Conservation (phyloP, 1,140 invertebrate genomes). For the Conus betulinus region DNA sequence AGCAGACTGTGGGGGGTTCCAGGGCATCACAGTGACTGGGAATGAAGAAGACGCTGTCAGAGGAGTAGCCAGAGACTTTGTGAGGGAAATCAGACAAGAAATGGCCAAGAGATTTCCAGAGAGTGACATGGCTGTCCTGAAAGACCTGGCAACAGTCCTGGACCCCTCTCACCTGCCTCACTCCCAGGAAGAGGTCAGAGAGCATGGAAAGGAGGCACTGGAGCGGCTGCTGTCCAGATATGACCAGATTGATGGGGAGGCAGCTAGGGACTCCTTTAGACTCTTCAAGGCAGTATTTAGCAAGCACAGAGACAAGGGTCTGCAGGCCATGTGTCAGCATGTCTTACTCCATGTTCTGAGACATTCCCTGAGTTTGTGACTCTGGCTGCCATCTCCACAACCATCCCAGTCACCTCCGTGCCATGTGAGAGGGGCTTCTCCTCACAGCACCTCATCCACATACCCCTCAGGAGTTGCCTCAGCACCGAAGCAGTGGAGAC, state of each 20-base stretch:
- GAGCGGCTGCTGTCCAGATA: background rate
- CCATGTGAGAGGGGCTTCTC: constrained; percentile 49
- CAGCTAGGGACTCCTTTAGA: background rate
- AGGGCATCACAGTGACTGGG: background rate
- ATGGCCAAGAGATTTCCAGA: background rate
- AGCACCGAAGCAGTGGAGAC: constrained; percentile 7
- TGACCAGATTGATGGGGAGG: background rate
- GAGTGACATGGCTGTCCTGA: background rate
- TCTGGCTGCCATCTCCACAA: constrained; percentile 29
- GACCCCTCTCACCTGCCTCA: background rate
- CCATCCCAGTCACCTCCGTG: constrained; percentile 44
- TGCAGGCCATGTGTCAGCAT: background rate
- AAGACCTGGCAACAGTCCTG: background rate
- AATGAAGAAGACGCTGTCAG: background rate
- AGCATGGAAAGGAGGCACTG: background rate
- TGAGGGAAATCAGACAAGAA: background rate
- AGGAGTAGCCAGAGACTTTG: background rate
- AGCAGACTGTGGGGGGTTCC: no score
- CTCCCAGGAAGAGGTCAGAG: background rate
- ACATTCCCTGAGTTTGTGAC: constrained; percentile 29
- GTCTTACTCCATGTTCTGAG: background rate
- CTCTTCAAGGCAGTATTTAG: background rate
- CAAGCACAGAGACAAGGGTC: background rate
- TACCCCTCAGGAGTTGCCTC: background rate
- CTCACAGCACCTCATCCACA: constrained; percentile 34